Base-by-base conservation (phyloP, 2,888 invertebrate species). In the Acronicta leporina region DNA sequence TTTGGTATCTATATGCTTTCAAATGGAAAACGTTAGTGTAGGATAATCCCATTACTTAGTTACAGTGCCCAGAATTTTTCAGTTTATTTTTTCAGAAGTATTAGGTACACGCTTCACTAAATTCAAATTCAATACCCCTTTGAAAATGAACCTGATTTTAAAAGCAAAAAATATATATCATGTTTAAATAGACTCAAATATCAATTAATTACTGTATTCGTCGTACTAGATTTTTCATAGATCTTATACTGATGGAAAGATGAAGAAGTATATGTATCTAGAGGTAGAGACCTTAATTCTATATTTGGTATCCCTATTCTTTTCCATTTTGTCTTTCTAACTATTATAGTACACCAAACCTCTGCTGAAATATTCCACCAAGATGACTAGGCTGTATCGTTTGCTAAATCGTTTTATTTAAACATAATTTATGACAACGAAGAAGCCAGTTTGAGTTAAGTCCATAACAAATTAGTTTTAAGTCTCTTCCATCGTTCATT, bases 21-120 rank as follows among this genome's bases (percentile, higher is more conserved):
- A 52, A 56, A 68, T 68, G 68, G 62, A 42, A 48, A 68, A 62
- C 63, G 73, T 73, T 62, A 73, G 68, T 62, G 62, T 68, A 43
- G 53, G 51, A 25, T 70, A 70, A 70, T 68, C 63, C 51, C 73
- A 58, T 73, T 70, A 70, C 70, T 73, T 73, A 73, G 56, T 68
- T 44, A 44, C 55, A 56, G 46, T 73, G 43, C 43, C 46, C 68
- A 61, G 62, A 46, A 62, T 68, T 62, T 68, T 46, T 40, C 38
- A 68, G 68, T 68, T 55, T 73, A n/a, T n/a, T n/a, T n/a, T n/a
- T n/a, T n/a, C n/a, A n/a, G 69, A 55, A 73, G 73, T 56, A 56
- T 56, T 66, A 9, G 30, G 9, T 30, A 71, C 55, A 68, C 15
- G 35, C 42, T 56, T 68, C 73, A 73, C 68, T 27, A 68, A 73